Base-by-base conservation (phyloP, 2,113 vertebrate species). In the Psittacula cyanocephala region DNA sequence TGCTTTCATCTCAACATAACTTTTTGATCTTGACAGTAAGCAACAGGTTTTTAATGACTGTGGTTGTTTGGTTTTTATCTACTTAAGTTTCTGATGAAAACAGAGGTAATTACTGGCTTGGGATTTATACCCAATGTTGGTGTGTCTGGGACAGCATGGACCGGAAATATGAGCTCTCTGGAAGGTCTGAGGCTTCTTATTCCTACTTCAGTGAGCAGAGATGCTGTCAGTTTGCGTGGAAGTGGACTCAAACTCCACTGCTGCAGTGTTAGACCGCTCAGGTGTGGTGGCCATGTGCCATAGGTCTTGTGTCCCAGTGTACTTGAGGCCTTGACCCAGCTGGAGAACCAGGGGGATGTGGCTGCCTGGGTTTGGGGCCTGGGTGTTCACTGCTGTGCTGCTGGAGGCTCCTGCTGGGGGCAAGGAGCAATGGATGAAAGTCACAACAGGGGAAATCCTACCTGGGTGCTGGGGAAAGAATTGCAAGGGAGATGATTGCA, bases 231-330 rank as follows among this genome's bases (percentile, higher is more conserved):
- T 18, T 65, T 44, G 31, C 9, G 0, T 11, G 44, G 17, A 4
- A 49, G 41, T 35, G 25, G 39, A 29, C 60, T 62, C 64, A 20
- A 64, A 31, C 25, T 78, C n/a, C 33, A 3, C 57, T 59, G 53
- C 3, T 9, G 0, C 64, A 37, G 59, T 3, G 0, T 10, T 16
- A 29, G 44, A 4, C 23, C 0, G 20, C 43, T 17, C 8, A 3
- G 27, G 5, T 2, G 1, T 29, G 71, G 80, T 46, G 70, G 23
- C 59, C 28, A 0, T 3, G 50, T 53, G 70, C 20, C 31, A 3
- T 13, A 3, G 50, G 46, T 8, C 1, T 17, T 31, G 16, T 74
- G 81, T 74, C 31, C 27, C 41, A 24, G 13, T 1, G 1, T 29
- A 6, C 31, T 7, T 3, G 7, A 41, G n/a, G 10, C 31, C 25